Evolutionary conservation across 2,888 invertebrate species (phyloP), one percentile per base, ranked within the genome.

Genomic region (Diploptera punctata): DNA sequence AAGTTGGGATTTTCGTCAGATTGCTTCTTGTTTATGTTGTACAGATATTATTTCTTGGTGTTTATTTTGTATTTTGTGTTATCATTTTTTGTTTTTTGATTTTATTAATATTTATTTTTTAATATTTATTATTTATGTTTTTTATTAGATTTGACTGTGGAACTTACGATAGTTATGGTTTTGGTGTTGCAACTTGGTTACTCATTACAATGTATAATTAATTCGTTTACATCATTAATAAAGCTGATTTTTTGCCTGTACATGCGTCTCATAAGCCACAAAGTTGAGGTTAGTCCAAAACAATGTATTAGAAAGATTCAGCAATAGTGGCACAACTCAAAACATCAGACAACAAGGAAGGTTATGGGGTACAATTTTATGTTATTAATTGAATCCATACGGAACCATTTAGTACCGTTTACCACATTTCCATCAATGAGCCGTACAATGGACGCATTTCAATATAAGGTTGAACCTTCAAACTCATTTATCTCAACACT

Each of bases 151-250:
- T 10, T 38, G n/a, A 38, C 43, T 65, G 7, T 19, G 33, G 18
- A 16, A 31, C 26, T 2, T 2, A 43, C 19, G n/a, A 65, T 4
- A 7, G 24, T 65, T 43, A 43, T 4, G 4, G 18, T 38, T n/a
- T 4, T 33, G 33, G 33, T 33, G 33, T 33, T 33, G 33, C 33
- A 33, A 33, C 33, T 33, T 33, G 33, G 33, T 33, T 33, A 33
- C 33, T 33, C 33, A 33, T 33, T 33, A 33, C 33, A 33, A 5
- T 33, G 5, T 33, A 26, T 31, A 44, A 47, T 21, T 67, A 16
- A 67, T 67, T 21, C 10, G 1, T 38, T 67, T 26, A 49, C 47
- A 47, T 67, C 44, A 67, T 67, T 44, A 47, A 47, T 67, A 49
- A 44, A 47, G 47, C 38, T 67, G 5, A 16, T 18, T 67, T 67